Percentiles rank a stretch among this genome's conserved stretches.
Evolutionary conservation across 2,113 vertebrate species (phyloP).

Genomic region (Callocephalon fimbriatum): DNA sequence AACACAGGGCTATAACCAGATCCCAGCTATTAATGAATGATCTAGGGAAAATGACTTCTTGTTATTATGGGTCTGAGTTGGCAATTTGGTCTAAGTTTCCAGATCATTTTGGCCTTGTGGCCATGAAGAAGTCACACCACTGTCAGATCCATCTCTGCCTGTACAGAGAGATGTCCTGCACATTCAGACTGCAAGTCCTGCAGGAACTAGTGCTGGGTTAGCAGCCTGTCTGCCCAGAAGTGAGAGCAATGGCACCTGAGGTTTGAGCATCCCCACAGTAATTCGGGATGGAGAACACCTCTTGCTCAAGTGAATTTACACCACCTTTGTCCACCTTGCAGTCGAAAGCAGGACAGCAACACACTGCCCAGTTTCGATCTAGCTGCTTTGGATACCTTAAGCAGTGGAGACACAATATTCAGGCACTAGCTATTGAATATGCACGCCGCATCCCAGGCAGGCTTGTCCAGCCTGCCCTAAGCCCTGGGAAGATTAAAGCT

Average conservation of each 20-base stretch:
- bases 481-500: slow-evolving; percentile 9
- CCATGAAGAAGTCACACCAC: not conserved
- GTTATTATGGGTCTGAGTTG: not conserved
- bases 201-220: not conserved
- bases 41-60: not conserved
- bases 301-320: not conserved
- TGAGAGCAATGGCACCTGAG: not conserved
- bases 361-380: not conserved
- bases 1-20: not conserved
- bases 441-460: rapidly evolving
- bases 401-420: not conserved
- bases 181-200: not conserved
- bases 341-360: not conserved
- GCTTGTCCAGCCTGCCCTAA: slow-evolving; percentile 16
- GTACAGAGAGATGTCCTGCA: not conserved
- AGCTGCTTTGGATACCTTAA: not conserved
- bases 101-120: not conserved
- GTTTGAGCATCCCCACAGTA: not conserved
- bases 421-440: not conserved
- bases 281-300: not conserved
- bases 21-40: not conserved
- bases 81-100: not conserved
- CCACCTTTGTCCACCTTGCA: not conserved
- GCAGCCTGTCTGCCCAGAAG: not conserved
- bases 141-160: not conserved